Conservation (phyloP, 2,113 vertebrate genomes). For the Numenius arquata region DNA sequence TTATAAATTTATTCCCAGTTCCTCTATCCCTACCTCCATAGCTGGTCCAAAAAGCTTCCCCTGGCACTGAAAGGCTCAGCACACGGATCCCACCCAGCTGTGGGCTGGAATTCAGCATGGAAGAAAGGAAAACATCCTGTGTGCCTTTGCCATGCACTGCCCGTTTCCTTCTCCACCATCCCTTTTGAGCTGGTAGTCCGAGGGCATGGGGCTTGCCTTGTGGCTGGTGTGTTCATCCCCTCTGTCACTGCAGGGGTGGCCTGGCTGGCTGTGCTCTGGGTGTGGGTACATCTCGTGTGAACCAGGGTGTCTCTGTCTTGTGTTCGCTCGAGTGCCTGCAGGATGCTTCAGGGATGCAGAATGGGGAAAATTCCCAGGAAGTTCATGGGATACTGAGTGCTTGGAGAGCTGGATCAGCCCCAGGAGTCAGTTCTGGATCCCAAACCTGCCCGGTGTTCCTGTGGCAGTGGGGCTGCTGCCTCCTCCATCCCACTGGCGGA, state of each 20-base stretch:
- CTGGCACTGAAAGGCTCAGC: neutral
- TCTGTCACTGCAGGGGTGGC: neutral
- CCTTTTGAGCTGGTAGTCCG: neutral
- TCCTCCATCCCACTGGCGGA: rapidly evolving
- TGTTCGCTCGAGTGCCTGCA: neutral
- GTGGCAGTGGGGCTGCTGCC: neutral
- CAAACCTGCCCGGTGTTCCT: neutral
- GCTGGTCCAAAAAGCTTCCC: neutral
- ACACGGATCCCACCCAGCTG: neutral
- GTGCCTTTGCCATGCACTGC: neutral
- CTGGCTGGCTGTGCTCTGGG: neutral
- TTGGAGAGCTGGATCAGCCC: neutral
- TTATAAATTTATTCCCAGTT: neutral
- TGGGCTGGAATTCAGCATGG: neutral
- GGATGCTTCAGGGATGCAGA: neutral
- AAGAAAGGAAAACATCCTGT: neutral
- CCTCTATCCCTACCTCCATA: neutral
- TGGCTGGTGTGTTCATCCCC: neutral
- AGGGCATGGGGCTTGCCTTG: neutral
- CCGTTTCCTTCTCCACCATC: rapidly evolving
- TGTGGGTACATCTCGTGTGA: neutral
- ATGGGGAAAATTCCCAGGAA: neutral
- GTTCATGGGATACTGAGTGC: neutral
- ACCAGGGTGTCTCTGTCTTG: neutral
- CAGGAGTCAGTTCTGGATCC: neutral